These are phyloP conservation scores for Poeciliopsis turneri DNA, from an alignment of 2,797 vertebrate genomes.

Conservation along the genomic window DNA sequence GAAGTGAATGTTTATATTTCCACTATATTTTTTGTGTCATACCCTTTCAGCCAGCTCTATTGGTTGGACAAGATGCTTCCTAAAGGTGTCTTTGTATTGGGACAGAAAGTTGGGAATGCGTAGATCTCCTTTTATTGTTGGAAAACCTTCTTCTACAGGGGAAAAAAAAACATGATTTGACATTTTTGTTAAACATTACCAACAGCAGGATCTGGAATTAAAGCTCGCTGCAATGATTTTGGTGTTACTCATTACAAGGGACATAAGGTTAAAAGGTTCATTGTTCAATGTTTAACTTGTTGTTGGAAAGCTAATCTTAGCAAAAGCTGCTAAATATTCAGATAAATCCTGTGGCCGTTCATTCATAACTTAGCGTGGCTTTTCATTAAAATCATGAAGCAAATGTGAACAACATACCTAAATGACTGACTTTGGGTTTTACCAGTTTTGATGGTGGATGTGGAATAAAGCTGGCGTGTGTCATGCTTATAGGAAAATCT, in stretches of 20 bases:
- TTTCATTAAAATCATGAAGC: neutral
- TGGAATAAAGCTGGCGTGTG: slow-evolving; percentile 28
- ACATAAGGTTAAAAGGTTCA: slow-evolving; percentile 8
- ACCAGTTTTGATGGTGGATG: slow-evolving; percentile 13
- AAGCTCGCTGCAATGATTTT: slow-evolving; percentile 13
- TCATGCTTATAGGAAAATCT: slow-evolving; percentile 41
- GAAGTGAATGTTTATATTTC: slow-evolving; percentile 13
- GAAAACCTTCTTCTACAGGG: slow-evolving; percentile 34
- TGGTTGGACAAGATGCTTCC: slow-evolving; percentile 25
- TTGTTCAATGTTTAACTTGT: neutral
- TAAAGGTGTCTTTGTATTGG: slow-evolving; percentile 47
- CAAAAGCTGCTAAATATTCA: slow-evolving; percentile 8
- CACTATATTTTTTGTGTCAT: slow-evolving; percentile 7
- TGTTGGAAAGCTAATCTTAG: neutral
- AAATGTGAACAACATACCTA: slow-evolving; percentile 21
- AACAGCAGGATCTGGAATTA: slow-evolving; percentile 1
- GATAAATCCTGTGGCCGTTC: slow-evolving; percentile 3
- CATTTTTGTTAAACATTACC: neutral
- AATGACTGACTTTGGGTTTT: slow-evolving; percentile 40
- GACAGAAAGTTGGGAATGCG: slow-evolving; percentile 12
- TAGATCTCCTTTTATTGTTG: slow-evolving; percentile 44
- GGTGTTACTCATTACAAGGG: slow-evolving; percentile 32
- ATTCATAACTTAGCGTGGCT: neutral
- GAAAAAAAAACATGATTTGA: neutral
- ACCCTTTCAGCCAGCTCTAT: slow-evolving; percentile 46